These are phyloP conservation scores for Phylloscopus trochiloides DNA, from an alignment of 2,113 vertebrate genomes.

Conservation along the genomic window DNA sequence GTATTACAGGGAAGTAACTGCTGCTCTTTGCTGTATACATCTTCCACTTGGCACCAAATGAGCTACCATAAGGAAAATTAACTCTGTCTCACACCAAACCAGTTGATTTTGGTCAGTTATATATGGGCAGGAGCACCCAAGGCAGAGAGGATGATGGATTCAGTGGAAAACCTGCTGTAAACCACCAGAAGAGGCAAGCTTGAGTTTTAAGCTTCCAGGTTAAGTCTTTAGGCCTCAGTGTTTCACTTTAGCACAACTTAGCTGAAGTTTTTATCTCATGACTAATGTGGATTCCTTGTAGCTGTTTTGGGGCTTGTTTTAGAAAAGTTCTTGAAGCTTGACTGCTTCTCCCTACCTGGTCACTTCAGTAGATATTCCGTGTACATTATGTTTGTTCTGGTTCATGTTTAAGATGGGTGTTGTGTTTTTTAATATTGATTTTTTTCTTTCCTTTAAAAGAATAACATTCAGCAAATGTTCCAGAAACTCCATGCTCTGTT, in stretches of 20 bases:
- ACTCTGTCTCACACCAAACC: neutral
- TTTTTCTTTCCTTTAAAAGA: conserved; percentile 75
- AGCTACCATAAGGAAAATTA: neutral
- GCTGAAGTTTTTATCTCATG: neutral
- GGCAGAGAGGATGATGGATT: neutral
- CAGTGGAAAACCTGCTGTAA: neutral
- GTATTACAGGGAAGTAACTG: neutral
- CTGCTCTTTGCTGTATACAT: neutral
- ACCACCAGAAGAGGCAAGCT: neutral
- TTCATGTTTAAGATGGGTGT: neutral
- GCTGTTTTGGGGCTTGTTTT: neutral
- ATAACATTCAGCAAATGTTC: conserved; percentile 95
- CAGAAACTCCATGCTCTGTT: conserved; percentile 88
- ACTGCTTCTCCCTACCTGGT: neutral
- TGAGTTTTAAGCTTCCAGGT: neutral
- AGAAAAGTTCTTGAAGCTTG: neutral
- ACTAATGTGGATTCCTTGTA: neutral
- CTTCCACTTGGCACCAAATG: neutral
- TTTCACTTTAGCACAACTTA: neutral
- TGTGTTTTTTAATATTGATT: neutral
- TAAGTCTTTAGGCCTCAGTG: neutral
- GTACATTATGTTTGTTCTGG: neutral
- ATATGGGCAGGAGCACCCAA: neutral
- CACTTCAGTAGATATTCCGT: neutral
- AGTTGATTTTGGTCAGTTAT: neutral